Percentiles rank a stretch among this genome's conserved stretches.
These are phyloP conservation scores for Megalops atlanticus DNA, from an alignment of 2,113 vertebrate species.

Conservation along the genomic window DNA sequence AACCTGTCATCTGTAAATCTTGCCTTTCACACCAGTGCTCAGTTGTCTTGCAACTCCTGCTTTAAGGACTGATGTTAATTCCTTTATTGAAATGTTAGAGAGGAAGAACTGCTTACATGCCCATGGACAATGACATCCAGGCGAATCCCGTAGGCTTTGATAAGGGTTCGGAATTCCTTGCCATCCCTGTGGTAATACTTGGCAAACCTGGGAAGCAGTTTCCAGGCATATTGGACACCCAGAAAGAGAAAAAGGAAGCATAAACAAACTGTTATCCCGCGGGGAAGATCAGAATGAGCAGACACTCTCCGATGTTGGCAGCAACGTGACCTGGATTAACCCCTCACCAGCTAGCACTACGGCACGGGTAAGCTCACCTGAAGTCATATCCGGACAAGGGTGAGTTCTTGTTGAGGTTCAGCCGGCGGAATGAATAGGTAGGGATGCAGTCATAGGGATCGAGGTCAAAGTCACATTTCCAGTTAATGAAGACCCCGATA, in stretches of 20 bases:
- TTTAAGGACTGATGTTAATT: neutral
- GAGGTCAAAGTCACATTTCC: conserved; percentile 80
- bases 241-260: conserved; percentile 6
- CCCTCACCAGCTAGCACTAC: neutral
- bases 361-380: conserved; percentile 61
- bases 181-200: conserved; percentile 78
- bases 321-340: neutral
- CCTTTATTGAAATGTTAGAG: no score
- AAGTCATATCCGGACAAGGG: conserved; percentile 75
- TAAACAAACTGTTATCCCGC: no score
- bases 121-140: conserved; percentile 88
- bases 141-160: conserved; percentile 86
- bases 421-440: conserved; percentile 78
- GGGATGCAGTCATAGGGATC: conserved; percentile 73
- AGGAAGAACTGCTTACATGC: conserved; percentile 63
- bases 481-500: conserved; percentile 81
- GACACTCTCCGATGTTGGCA: no score
- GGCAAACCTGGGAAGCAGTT: conserved; percentile 69
- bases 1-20: no score
- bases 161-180: conserved; percentile 74
- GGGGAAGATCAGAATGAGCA: no score
- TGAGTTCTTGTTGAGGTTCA: conserved; percentile 72
- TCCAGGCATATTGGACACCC: neutral
- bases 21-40: no score
- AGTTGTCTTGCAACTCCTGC: neutral